Base-by-base conservation (phyloP, 2,888 invertebrate genomes). In the Molanna angustata region DNA sequence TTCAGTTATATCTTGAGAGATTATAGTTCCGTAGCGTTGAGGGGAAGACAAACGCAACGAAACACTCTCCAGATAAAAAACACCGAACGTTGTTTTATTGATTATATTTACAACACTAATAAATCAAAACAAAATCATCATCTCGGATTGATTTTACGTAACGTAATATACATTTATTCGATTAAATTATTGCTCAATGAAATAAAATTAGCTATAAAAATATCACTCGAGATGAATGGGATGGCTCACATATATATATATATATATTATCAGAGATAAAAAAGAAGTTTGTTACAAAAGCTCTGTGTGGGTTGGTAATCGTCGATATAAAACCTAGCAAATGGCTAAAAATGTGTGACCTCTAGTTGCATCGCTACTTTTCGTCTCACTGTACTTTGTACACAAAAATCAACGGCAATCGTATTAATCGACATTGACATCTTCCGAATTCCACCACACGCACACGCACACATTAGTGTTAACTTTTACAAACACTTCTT, bases 101-200 rank as follows among this genome's bases (percentile, higher is more conserved):
- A n/a, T n/a, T n/a, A n/a, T n/a, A n/a, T n/a, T n/a, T n/a, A n/a
- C n/a, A n/a, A n/a, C n/a, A n/a, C n/a, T n/a, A n/a, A n/a, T n/a
- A n/a, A n/a, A n/a, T n/a, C n/a, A n/a, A n/a, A 27, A 27, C 27
- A 27, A 27, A 27, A 27, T 27, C 27, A 27, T 4, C 27, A 11
- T 27, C 27, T 4, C n/a, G n/a, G n/a, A n/a, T n/a, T n/a, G n/a
- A n/a, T n/a, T n/a, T n/a, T 27, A 27, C 4, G 27, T 27, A 27
- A 11, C 27, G 27, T 48, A n/a, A n/a, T n/a, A n/a, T 55, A 50
- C 31, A 51, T 51, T 47, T 48, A 55, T 21, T 52, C 31, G 19
- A 42, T 40, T 54, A 41, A 32, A 50, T 50, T 56, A 56, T 56
- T 56, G 56, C 56, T 56, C 49, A 52, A 51, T 49, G 48, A 52